These are phyloP conservation scores for Leptinotarsa rubiginosa DNA, from an alignment of 2,888 invertebrate genomes.

Conservation along the genomic window DNA sequence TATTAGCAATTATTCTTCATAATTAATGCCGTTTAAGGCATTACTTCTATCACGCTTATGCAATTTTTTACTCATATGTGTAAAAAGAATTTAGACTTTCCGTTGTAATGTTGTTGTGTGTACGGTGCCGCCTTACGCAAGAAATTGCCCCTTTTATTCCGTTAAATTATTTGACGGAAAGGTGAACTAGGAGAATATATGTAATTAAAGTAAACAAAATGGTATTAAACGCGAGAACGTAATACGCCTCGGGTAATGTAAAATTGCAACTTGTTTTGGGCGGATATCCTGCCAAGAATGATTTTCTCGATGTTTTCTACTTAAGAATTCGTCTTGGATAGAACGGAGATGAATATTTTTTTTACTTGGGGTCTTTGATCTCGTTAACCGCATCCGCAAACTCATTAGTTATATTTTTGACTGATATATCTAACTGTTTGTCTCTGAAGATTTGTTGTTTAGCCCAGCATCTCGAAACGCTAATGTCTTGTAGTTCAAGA, in stretches of 20 bases:
- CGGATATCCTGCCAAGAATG: slow-evolving; percentile 1
- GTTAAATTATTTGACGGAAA: background rate
- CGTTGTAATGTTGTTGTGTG: slow-evolving; percentile 7
- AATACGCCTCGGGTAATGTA: slow-evolving; percentile 1
- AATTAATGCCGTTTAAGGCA: slow-evolving; percentile 37
- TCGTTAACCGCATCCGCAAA: no score
- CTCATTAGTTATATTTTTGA: no score
- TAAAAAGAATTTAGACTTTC: slow-evolving; percentile 18
- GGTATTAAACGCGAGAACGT: slow-evolving; percentile 7
- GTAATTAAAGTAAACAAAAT: slow-evolving; percentile 18
- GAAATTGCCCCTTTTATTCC: slow-evolving; percentile 8
- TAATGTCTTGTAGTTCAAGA: no score
- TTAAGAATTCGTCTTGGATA: background rate
- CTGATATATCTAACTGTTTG: no score
- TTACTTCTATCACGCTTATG: slow-evolving; percentile 28
- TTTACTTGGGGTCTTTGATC: no score
- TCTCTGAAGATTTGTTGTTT: no score
- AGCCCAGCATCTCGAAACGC: no score
- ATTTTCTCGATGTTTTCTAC: slow-evolving; percentile 3
- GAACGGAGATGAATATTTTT: background rate
- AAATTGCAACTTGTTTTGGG: background rate
- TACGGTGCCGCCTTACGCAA: background rate
- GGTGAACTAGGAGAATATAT: background rate
- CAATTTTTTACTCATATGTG: slow-evolving; percentile 29
- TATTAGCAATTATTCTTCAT: slow-evolving; percentile 43